These are phyloP conservation scores for Drosophila glabriapex DNA, from an alignment of 2,888 invertebrate genomes.

Conservation along the genomic window DNA sequence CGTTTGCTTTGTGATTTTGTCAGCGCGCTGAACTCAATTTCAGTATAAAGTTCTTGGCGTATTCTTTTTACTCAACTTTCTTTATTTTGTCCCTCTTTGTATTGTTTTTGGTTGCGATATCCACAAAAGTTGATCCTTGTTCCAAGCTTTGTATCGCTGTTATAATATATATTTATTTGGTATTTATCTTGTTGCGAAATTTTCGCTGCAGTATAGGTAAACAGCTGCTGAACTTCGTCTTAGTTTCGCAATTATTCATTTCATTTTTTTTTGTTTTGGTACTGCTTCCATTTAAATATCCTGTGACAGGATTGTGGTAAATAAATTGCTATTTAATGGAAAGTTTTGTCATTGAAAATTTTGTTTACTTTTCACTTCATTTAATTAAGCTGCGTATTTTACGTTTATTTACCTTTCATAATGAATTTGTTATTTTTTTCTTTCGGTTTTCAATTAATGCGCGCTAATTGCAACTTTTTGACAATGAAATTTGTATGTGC, in stretches of 20 bases:
- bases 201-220: constrained; percentile 47
- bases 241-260: constrained; percentile 42
- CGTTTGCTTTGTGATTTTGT: constrained; percentile 54
- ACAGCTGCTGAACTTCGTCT: constrained; percentile 43
- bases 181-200: constrained; percentile 55
- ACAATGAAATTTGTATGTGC: constrained; percentile 28
- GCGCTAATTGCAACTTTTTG: constrained; percentile 44
- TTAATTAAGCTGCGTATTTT: constrained; percentile 37
- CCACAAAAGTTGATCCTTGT: constrained; percentile 36
- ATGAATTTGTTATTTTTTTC: constrained; percentile 11
- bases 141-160: constrained; percentile 21
- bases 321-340: constrained; percentile 35
- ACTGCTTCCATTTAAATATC: constrained; percentile 19
- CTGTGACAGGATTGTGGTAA: constrained; percentile 18
- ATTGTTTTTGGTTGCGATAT: constrained; percentile 5
- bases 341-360: constrained; percentile 10
- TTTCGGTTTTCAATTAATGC: constrained; percentile 17
- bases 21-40: constrained; percentile 51
- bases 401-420: constrained; percentile 26
- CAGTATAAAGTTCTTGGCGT: constrained; percentile 46
- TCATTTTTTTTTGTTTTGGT: constrained; percentile 9
- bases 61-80: constrained; percentile 11
- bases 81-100: background rate
- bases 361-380: constrained; percentile 17
- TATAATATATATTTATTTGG: constrained; percentile 49